A percentile compares a stretch with the other conserved stretches of the same genome.
Conservation (phyloP, 2,113 vertebrate genomes). For the Vimba vimba region DNA sequence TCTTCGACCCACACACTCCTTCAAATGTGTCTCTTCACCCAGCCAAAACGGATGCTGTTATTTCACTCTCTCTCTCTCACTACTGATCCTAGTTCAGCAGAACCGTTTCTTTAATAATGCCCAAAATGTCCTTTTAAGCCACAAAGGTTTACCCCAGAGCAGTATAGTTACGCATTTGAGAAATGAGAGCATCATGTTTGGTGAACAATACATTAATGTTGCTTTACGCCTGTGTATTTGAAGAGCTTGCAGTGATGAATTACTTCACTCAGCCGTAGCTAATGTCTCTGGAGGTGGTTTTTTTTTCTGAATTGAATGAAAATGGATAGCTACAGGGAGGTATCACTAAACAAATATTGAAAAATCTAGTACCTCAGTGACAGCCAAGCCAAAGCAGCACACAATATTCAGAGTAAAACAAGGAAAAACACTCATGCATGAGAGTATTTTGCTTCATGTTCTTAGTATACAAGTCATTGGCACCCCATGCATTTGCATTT, state of each 20-base stretch:
- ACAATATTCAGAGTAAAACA: conserved; percentile 10
- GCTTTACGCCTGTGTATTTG: conserved; percentile 13
- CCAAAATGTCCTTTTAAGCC: neutral
- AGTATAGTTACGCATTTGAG: conserved; percentile 11
- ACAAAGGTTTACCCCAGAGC: conserved; percentile 9
- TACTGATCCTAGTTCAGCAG: neutral
- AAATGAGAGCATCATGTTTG: conserved; percentile 36
- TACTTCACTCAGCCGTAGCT: conserved; percentile 40
- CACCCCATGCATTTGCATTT: conserved; percentile 12
- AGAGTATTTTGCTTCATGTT: conserved; percentile 18
- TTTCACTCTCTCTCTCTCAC: neutral
- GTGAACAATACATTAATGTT: conserved; percentile 37
- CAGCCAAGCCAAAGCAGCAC: conserved; percentile 20
- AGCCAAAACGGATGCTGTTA: neutral
- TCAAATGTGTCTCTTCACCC: conserved; percentile 1
- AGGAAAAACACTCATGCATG: conserved; percentile 24
- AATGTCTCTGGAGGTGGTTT: conserved; percentile 33
- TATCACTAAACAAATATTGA: conserved; percentile 40
- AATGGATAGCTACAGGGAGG: conserved; percentile 43
- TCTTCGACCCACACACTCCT: conserved; percentile 11
- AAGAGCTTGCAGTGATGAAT: conserved; percentile 35
- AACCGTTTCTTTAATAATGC: conserved; percentile 7
- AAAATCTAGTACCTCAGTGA: conserved; percentile 30
- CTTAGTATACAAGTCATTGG: conserved; percentile 5
- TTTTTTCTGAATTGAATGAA: conserved; percentile 32